A percentile compares a stretch with the other conserved stretches of the same genome.
Conservation (phyloP, 2,888 invertebrate species). For the Rhaphigaster nebulosa region DNA sequence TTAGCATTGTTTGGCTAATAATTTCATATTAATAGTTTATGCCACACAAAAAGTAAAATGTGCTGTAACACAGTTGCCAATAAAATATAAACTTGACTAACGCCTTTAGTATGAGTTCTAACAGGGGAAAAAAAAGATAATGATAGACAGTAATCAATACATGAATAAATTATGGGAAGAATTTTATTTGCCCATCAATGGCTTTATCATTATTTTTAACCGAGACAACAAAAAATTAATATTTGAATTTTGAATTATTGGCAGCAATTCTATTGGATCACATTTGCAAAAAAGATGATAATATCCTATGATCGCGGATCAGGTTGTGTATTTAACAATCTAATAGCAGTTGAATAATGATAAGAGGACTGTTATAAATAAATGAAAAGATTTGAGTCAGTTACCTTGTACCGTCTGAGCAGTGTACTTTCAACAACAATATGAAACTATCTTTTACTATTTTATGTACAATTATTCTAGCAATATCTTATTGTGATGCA, state of each 20-base stretch:
- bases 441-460: not conserved
- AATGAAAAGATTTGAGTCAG: not conserved
- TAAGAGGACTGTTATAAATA: not conserved
- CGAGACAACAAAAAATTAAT: not conserved
- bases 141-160: not conserved
- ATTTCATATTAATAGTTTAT: no score
- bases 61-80: not conserved
- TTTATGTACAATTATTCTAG: not conserved
- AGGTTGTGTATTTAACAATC: not conserved
- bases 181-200: not conserved
- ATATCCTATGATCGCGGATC: not conserved
- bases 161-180: not conserved
- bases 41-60: no score
- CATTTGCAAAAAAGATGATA: not conserved
- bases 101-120: not conserved
- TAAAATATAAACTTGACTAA: not conserved
- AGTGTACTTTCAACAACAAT: not conserved
- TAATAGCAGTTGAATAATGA: not conserved
- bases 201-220: not conserved
- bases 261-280: not conserved
- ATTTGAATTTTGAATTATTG: not conserved
- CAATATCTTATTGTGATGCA: not conserved
- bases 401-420: not conserved
- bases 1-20: no score
- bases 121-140: not conserved